Evolutionary conservation across 2,888 invertebrate species (phyloP).

Genomic region (Ethmia dodecea): DNA sequence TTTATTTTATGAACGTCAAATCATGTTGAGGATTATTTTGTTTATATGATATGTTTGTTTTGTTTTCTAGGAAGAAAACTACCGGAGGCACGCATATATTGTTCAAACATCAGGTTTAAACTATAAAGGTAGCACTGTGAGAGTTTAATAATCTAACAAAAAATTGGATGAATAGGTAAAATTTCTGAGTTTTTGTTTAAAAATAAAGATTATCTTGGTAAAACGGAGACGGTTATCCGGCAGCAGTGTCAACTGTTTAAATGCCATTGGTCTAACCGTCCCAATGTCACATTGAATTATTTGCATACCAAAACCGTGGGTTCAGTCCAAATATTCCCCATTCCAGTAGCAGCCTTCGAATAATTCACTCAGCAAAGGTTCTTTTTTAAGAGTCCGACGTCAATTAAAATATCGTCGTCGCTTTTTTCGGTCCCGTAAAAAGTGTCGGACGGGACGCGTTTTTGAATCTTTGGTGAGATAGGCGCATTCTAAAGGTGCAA

Average conservation of each 20-base stretch:
- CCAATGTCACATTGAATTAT: slow-evolving; percentile 57
- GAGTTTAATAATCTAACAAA: too few relatives aligned
- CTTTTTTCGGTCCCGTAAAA: slow-evolving; percentile 45
- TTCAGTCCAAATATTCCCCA: slow-evolving; percentile 53
- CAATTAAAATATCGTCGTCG: slow-evolving; percentile 68
- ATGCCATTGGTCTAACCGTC: slow-evolving; percentile 30
- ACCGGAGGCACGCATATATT: too few relatives aligned
- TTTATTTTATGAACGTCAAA: too few relatives aligned
- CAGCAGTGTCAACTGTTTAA: slow-evolving; percentile 19
- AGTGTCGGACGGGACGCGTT: slow-evolving; percentile 48
- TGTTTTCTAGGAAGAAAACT: too few relatives aligned
- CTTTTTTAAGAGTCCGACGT: slow-evolving; percentile 56
- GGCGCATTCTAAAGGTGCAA: slow-evolving; percentile 67
- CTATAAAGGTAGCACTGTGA: too few relatives aligned
- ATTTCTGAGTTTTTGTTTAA: too few relatives aligned
- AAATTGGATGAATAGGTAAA: too few relatives aligned
- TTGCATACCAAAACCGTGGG: slow-evolving; percentile 53
- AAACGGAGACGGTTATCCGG: slow-evolving; percentile 6
- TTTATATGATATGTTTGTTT: too few relatives aligned
- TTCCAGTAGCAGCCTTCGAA: slow-evolving; percentile 56
- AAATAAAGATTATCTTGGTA: too few relatives aligned
- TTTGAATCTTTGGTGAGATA: slow-evolving; percentile 72
- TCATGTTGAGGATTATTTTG: too few relatives aligned
- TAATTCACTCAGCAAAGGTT: slow-evolving; percentile 54
- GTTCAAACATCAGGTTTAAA: too few relatives aligned